Evolutionary conservation across 2,797 vertebrate genomes (phyloP).

Genomic region (Meda fulgida): DNA sequence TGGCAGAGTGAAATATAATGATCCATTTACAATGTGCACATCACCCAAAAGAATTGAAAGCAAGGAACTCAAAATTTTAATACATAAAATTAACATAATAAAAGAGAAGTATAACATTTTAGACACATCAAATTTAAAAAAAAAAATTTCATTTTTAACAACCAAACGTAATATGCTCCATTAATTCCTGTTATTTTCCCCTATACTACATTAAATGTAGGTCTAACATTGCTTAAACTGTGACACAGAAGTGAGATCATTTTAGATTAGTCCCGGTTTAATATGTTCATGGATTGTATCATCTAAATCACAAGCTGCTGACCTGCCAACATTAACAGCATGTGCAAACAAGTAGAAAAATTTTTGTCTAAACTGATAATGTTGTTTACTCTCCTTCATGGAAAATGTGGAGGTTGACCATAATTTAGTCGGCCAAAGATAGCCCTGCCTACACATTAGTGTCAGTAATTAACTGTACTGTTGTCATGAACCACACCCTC

Average conservation of each 20-base stretch:
- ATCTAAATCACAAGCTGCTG: no score
- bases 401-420: background rate
- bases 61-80: no score
- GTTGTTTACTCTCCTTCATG: background rate
- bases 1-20: background rate
- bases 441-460: background rate
- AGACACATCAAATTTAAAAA: background rate
- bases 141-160: background rate
- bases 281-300: no score
- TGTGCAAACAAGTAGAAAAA: background rate
- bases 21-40: background rate
- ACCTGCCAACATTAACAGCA: background rate
- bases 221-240: background rate
- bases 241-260: background rate
- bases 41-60: background rate
- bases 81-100: background rate
- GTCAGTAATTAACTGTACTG: no score
- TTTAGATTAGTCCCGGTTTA: no score
- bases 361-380: background rate
- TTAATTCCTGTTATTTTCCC: background rate
- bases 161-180: background rate
- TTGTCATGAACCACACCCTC: background rate
- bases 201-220: background rate
- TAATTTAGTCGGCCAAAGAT: background rate
- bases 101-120: background rate